phyloP scores from a whole-genome alignment of 2,888 invertebrate genomes.

The Bruchidius siliquastri region DNA sequence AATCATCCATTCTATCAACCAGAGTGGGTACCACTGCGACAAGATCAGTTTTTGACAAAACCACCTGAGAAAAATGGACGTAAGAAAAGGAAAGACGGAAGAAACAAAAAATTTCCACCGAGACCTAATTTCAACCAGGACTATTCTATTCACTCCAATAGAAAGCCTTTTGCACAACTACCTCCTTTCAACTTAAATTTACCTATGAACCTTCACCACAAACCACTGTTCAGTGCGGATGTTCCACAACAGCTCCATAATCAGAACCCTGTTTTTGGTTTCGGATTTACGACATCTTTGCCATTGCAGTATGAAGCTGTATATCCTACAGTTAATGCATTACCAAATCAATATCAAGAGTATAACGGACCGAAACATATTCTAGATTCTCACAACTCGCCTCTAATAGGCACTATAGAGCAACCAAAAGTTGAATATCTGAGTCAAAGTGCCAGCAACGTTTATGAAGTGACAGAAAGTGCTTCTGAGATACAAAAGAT shows the following conservation, averaged over 20 bases:
- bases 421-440: constrained; percentile 4
- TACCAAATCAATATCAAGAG: not conserved
- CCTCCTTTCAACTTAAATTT: not conserved
- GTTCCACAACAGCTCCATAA: not conserved
- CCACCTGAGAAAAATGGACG: not conserved
- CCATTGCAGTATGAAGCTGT: constrained; percentile 7
- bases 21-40: constrained; percentile 7
- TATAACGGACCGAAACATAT: not conserved
- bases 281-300: constrained; percentile 7
- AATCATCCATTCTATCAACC: not conserved
- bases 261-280: not conserved
- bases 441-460: not conserved
- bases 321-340: not conserved
- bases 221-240: not conserved
- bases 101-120: not conserved
- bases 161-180: not conserved
- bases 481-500: not conserved
- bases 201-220: constrained; percentile 5
- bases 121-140: not conserved
- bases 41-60: constrained; percentile 2
- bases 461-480: not conserved
- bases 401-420: constrained; percentile 10
- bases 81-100: constrained; percentile 3
- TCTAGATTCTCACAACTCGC: constrained; percentile 4
- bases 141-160: not conserved